Conservation (phyloP, 2,797 vertebrate species). For the Peromyscus melanophrys region DNA sequence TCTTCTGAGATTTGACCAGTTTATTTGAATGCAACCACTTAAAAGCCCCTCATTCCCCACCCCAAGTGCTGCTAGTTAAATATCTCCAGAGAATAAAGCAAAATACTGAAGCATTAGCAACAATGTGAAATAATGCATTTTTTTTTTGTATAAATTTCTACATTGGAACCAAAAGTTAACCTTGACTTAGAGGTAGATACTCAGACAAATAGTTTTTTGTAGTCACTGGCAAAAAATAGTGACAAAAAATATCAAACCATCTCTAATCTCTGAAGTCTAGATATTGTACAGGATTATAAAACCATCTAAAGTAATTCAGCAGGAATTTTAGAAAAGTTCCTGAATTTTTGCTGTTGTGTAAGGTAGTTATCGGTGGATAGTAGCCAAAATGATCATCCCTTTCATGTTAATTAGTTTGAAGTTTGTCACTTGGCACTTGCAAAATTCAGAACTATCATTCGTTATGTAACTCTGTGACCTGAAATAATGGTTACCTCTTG, state of each 20-base stretch:
- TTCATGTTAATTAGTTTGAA: slow-evolving; percentile 49
- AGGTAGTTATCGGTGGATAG: slow-evolving; percentile 24
- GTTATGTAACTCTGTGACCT: not conserved
- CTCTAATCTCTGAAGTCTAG: not conserved
- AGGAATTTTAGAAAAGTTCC: not conserved
- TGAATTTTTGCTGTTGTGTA: slow-evolving; percentile 33
- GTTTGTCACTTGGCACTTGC: not conserved
- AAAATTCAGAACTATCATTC: not conserved
- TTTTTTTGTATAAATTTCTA: slow-evolving; percentile 1
- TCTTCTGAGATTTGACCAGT: not conserved
- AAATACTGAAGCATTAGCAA: not conserved
- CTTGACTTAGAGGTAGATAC: not conserved
- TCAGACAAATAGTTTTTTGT: slow-evolving; percentile 37
- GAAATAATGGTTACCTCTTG: not conserved
- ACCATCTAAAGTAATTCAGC: slow-evolving; percentile 52
- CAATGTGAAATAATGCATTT: not conserved
- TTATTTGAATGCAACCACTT: not conserved
- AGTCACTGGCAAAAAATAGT: slow-evolving; percentile 46
- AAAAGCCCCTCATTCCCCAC: not conserved
- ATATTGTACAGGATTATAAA: not conserved
- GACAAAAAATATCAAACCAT: not conserved
- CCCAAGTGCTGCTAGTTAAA: not conserved
- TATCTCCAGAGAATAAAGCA: not conserved
- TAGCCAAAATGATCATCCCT: slow-evolving; percentile 30
- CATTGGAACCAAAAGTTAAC: slow-evolving; percentile 38